Evolutionary conservation across 1,140 invertebrate genomes (phyloP), one percentile per base, ranked within the genome.

Genomic region (Geopemphigus sp.): DNA sequence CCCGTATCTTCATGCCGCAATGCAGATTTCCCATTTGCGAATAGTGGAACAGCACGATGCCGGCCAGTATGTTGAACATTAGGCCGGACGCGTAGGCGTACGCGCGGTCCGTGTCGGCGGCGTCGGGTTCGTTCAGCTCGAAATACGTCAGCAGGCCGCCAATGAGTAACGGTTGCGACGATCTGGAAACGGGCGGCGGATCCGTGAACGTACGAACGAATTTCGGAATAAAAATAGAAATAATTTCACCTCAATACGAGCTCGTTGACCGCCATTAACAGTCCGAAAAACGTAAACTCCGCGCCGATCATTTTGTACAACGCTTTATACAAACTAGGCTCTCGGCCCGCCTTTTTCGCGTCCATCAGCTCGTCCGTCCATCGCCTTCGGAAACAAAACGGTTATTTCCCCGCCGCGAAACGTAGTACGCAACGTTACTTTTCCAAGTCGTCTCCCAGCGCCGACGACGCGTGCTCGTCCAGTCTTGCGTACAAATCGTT

Each of bases 111-210:
- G 39, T 19, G 19, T 24, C 45, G 0, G 17, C 39, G 29, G 0
- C 86, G 85, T 15, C 85, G 12, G 39, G 17, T 3, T 26, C 26
- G 84, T 17, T 87, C 83, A 83, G 86, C 85, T 88, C 87, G 85
- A 92, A 94, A 86, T 89, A 92, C 64, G 88, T 87, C 72, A 95
- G 89, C 63, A 95, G 83, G 61, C 88, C 88, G 26, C 91, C 92
- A 82, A 95, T 86, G 83, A 91, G 89, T 80, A 94, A 84, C 6
- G 93, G 92, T 83, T 92, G 90, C 54, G 14, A 17, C 82, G 93
- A 88, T 84, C 92, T 94, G 26, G 0, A n/a, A n/a, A 80, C 11
- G 47, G 32, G 3, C n/a, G n/a, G n/a, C n/a, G n/a, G n/a, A n/a
- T n/a, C n/a, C n/a, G n/a, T n/a, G n/a, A n/a, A n/a, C n/a, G n/a